Base-by-base conservation (phyloP, 2,888 invertebrate genomes). In the Pegoplata infirma region DNA sequence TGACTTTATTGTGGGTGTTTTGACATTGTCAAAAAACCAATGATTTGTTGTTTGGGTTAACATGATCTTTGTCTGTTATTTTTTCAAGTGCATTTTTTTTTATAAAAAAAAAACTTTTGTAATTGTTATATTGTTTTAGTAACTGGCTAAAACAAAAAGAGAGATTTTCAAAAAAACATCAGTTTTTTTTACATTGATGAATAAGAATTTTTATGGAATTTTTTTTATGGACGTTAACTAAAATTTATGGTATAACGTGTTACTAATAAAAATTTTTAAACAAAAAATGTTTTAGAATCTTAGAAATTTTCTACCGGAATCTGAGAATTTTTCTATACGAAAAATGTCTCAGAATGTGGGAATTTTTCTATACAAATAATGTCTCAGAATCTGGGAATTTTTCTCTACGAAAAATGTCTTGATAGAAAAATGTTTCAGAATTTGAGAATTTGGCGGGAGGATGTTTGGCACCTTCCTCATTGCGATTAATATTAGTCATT, bases 11-110 rank as follows among this genome's bases (percentile, higher is more conserved):
- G 63, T 47, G 25, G 56, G 19, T 64, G 10, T 53, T 66, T 59
- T 58, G 58, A 58, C 49, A 14, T 19, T 49, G 49, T 56, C 49
- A 58, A 59, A 21, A n/a, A 44, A 64, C 25, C 32, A 4, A 44
- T 73, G 73, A 66, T 66, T 66, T 73, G 64, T 66, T 66, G 44
- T 32, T 59, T 51, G 51, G n/a, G 4, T 53, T 23, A 44, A 58
- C 25, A 58, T 32, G 32, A 10, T 32, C 32, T 32, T 32, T 32
- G n/a, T 25, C 6, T 25, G 3, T 25, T 25, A 12, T 36, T 36
- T 40, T 40, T 40, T 40, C n/a, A n/a, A 40, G n/a, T 40, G 36
- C 36, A 40, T n/a, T n/a, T n/a, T n/a, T n/a, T n/a, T n/a, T n/a
- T n/a, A n/a, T n/a, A n/a, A 2, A 12, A 40, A 5, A 1, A 40